A percentile compares a stretch with the other conserved stretches of the same genome.
phyloP scores from a whole-genome alignment of 2,888 invertebrate species.

The Drosophila paracracens region DNA sequence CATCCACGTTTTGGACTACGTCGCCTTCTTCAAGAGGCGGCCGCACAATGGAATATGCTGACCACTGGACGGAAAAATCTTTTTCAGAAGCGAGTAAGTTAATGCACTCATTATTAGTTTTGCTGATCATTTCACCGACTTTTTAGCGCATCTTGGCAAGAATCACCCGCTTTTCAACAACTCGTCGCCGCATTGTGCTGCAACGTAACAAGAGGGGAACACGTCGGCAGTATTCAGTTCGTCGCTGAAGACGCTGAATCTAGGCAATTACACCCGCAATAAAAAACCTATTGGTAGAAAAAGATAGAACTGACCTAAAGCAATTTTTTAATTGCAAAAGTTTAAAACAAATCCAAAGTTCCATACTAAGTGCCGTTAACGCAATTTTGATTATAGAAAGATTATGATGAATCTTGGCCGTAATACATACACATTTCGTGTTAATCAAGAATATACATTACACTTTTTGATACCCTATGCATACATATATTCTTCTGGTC shows the following conservation, averaged over 20 bases:
- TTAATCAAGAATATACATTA: neutral
- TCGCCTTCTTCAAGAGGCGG: neutral
- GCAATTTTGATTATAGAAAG: neutral
- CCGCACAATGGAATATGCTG: neutral
- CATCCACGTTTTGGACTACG: slow-evolving; percentile 1
- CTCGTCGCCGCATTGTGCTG: neutral
- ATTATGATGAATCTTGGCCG: neutral
- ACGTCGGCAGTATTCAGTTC: neutral
- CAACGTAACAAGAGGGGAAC: neutral
- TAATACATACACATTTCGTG: neutral
- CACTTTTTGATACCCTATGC: neutral
- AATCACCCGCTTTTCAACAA: neutral
- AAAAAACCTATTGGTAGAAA: neutral
- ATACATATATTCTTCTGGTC: slow-evolving; percentile 12
- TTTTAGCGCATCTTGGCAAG: slow-evolving; percentile 1
- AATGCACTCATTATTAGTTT: neutral
- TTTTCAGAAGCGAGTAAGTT: neutral
- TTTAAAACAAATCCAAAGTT: neutral
- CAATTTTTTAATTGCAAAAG: neutral
- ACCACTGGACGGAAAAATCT: neutral
- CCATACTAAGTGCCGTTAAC: neutral
- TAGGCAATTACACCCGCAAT: neutral
- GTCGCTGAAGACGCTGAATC: neutral
- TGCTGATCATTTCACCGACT: neutral
- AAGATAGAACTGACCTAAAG: neutral